Evolutionary conservation across 2,888 invertebrate species (phyloP), one percentile per base, ranked within the genome.

Genomic region (Agelastica alni): DNA sequence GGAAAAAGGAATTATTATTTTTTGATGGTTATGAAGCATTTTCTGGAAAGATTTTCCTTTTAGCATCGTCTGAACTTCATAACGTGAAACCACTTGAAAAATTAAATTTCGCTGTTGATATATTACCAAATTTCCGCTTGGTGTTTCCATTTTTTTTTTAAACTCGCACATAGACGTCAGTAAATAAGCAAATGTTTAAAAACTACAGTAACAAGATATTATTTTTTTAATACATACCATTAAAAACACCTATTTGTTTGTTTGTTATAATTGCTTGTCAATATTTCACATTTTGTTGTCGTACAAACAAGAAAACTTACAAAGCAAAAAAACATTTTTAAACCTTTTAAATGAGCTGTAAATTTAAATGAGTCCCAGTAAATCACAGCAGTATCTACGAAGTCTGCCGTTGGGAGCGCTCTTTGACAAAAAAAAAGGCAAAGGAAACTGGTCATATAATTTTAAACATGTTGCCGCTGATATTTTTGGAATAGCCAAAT

Each of bases 21-120:
- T 75, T 74, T 74, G 73, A 74, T 74, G 74, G 74, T 74, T 74
- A 74, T 72, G 73, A 72, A 72, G 68, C 64, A 72, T 73, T 72
- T 68, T 64, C 59, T 59, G 53, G 53, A 55, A 61, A 63, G 64
- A 65, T 62, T 62, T 61, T 51, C 59, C 55, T 63, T 39, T 68
- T 55, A 68, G 70, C 65, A 65, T 56, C 59, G 62, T 66, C 65
- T 66, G n/a, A 67, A 66, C 64, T 59, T 63, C 66, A 68, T 69
- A 69, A 70, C 63, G 65, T 63, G 62, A 58, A 66, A 65, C 51
- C 69, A 58, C 68, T 70, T 56, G 32, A 43, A 44, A 44, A 32
- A n/a, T n/a, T n/a, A n/a, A n/a, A n/a, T n/a, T n/a, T n/a, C n/a
- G n/a, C n/a, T n/a, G n/a, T n/a, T n/a, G n/a, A n/a, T n/a, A n/a